Percentiles rank a stretch among this genome's conserved stretches.
phyloP scores from a whole-genome alignment of 2,113 vertebrate species.

The Apaloderma vittatum region DNA sequence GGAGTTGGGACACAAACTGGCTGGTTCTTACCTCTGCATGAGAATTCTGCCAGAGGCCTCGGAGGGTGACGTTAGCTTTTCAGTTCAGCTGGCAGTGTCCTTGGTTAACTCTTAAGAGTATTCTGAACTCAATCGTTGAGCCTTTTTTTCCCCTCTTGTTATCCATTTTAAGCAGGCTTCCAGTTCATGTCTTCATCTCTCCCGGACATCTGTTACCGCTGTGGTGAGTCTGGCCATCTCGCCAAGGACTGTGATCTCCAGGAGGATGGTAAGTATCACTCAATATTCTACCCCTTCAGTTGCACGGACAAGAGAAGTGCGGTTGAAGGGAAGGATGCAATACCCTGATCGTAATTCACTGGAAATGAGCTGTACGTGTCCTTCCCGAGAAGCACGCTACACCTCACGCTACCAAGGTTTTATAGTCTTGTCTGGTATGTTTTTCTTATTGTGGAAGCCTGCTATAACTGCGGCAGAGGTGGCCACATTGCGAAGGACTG shows the following conservation, averaged over 20 bases:
- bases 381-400: neutral
- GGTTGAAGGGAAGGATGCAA: neutral
- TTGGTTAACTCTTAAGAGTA: neutral
- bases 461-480: constrained; percentile 98
- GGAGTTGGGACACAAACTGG: too few relatives aligned
- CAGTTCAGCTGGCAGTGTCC: neutral
- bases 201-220: constrained; percentile 93
- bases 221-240: constrained; percentile 97
- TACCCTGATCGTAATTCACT: neutral
- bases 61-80: neutral
- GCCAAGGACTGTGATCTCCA: constrained; percentile 98
- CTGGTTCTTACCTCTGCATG: accelerated
- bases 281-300: constrained; percentile 26
- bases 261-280: constrained; percentile 93
- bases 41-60: neutral
- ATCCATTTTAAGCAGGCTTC: constrained; percentile 78
- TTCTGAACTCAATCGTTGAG: neutral
- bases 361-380: accelerated
- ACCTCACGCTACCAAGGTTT: constrained; percentile 51
- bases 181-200: constrained; percentile 86
- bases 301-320: neutral
- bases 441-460: constrained; percentile 88
- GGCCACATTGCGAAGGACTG: constrained; percentile 99
- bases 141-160: neutral
- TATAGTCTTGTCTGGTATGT: constrained; percentile 79